Evolutionary conservation across 2,888 invertebrate genomes (phyloP).

Genomic region (Hemithea aestivaria): DNA sequence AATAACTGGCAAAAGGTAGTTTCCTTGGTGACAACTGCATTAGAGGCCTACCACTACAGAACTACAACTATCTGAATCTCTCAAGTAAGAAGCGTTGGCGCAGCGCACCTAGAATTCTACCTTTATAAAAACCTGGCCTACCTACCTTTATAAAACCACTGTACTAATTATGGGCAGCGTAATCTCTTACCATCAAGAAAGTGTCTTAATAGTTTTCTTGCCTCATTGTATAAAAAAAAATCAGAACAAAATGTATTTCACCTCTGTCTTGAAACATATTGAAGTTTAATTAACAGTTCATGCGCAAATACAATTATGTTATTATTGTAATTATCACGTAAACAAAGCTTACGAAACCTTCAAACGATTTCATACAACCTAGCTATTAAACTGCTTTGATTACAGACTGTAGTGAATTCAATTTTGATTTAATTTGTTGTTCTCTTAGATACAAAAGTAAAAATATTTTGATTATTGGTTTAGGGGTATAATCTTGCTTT

Average conservation of each 20-base stretch:
- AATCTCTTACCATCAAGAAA: too few relatives aligned
- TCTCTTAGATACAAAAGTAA: neutral
- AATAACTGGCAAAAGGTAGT: too few relatives aligned
- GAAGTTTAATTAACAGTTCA: constrained; percentile 38
- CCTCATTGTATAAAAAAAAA: too few relatives aligned
- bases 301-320: constrained; percentile 51
- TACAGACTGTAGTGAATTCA: constrained; percentile 1
- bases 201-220: too few relatives aligned
- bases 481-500: too few relatives aligned
- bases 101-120: too few relatives aligned
- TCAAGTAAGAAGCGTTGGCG: too few relatives aligned
- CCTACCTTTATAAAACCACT: too few relatives aligned
- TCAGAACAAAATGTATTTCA: constrained; percentile 27
- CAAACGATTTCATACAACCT: constrained; percentile 1
- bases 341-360: constrained; percentile 5
- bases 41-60: too few relatives aligned
- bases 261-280: constrained; percentile 23
- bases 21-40: too few relatives aligned
- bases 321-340: constrained; percentile 37
- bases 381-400: constrained; percentile 3
- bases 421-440: constrained; percentile 1
- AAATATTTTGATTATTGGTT: neutral
- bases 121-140: too few relatives aligned
- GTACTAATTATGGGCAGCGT: neutral
- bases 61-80: too few relatives aligned